A percentile compares a stretch with the other conserved stretches of the same genome.
These are phyloP conservation scores for Oncorhynchus gorbuscha DNA, from an alignment of 2,113 vertebrate genomes.

Conservation along the genomic window DNA sequence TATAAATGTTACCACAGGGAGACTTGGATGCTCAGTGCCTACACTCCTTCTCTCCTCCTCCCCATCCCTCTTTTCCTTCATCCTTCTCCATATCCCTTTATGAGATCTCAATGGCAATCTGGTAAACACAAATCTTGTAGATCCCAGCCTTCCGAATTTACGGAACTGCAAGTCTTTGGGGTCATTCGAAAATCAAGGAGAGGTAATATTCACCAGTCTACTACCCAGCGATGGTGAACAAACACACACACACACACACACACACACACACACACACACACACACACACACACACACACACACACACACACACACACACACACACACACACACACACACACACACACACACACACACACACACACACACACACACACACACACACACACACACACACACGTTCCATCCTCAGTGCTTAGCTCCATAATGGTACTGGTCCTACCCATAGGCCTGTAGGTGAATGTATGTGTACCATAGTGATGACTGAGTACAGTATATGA, in stretches of 20 bases:
- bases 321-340: constrained; percentile 16
- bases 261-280: background rate
- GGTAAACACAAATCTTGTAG: constrained; percentile 12
- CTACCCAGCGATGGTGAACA: constrained; percentile 43
- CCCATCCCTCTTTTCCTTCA: background rate
- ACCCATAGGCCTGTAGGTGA: background rate
- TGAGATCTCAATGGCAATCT: constrained; percentile 15
- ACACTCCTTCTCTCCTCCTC: constrained; percentile 6
- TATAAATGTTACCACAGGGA: constrained; percentile 67
- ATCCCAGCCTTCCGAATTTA: constrained; percentile 37
- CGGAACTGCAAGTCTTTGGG: constrained; percentile 18
- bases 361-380: too few species aligned
- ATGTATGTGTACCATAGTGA: too few species aligned
- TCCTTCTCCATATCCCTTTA: background rate
- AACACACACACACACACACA: background rate
- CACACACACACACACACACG: too few species aligned
- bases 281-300: too few species aligned
- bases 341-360: background rate
- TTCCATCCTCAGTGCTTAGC: background rate
- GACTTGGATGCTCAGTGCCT: constrained; percentile 31
- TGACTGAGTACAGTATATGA: background rate
- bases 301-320: background rate
- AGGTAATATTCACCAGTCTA: constrained; percentile 30
- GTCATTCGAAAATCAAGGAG: constrained; percentile 29
- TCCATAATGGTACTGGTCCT: constrained; percentile 14